Evolutionary conservation across 2,113 vertebrate species (phyloP).

Genomic region (Eleginops maclovinus): DNA sequence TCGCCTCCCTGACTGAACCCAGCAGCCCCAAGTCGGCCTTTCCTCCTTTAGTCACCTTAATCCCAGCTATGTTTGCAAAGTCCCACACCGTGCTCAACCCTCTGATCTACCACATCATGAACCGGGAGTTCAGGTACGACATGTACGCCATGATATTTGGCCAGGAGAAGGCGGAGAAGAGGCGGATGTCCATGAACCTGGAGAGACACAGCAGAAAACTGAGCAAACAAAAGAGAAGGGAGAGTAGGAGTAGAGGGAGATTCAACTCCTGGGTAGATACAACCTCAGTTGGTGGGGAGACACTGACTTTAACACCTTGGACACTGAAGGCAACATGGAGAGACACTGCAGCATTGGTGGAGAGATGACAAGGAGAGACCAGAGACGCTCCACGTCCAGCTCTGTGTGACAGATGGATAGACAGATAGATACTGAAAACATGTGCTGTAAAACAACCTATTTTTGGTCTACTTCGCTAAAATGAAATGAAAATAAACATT

Average conservation of each 20-base stretch:
- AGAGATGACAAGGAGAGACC: not conserved
- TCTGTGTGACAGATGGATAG: not conserved
- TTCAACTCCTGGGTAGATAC: not conserved
- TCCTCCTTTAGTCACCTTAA: slow-evolving; percentile 58
- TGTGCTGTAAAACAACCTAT: not conserved
- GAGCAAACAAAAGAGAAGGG: not conserved
- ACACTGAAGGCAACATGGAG: not conserved
- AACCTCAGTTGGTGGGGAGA: not conserved
- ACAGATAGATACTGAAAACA: not conserved
- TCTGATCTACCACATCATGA: slow-evolving; percentile 78
- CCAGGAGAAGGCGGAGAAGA: slow-evolving; percentile 40
- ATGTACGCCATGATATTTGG: slow-evolving; percentile 57
- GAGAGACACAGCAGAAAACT: not conserved
- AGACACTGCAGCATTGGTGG: not conserved
- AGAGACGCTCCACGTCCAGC: not conserved
- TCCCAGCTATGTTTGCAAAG: slow-evolving; percentile 73
- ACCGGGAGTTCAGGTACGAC: slow-evolving; percentile 63
- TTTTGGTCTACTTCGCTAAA: not conserved
- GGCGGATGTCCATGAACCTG: not conserved
- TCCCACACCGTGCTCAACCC: slow-evolving; percentile 77
- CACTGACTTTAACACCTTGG: not conserved
- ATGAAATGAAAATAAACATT: not conserved
- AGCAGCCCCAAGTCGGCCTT: not conserved
- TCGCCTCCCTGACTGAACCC: not conserved
- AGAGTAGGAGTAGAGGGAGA: not conserved